Conservation (phyloP, 2,797 vertebrate species). For the Vireo griseus region DNA sequence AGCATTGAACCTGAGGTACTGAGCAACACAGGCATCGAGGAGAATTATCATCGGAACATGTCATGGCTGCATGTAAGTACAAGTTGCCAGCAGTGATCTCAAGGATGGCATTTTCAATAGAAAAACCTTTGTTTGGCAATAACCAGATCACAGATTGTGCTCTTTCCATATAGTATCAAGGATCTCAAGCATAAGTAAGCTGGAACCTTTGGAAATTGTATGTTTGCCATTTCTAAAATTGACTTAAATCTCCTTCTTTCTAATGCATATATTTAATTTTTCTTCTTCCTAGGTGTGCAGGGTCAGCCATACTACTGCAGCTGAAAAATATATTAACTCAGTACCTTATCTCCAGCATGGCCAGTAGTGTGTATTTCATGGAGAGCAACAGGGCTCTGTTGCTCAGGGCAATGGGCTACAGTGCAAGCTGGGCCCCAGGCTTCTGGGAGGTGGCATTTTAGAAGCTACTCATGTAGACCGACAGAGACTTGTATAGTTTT, state of each 20-base stretch:
- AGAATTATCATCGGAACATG: constrained; percentile 97
- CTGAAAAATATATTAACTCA: not conserved
- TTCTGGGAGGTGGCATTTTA: not conserved
- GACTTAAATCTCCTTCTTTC: not conserved
- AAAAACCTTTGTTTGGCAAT: not conserved
- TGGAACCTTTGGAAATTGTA: rapidly evolving
- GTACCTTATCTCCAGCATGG: not conserved
- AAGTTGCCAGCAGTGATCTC: not conserved
- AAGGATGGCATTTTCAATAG: not conserved
- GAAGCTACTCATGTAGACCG: not conserved
- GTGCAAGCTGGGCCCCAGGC: not conserved
- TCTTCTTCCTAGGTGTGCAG: not conserved
- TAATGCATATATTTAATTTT: not conserved
- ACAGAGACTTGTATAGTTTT: not conserved
- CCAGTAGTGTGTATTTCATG: not conserved
- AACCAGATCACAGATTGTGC: not conserved
- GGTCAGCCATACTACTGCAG: not conserved
- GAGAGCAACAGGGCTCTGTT: not conserved
- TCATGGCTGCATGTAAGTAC: constrained; percentile 94
- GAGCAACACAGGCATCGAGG: constrained; percentile 85
- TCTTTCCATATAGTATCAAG: not conserved
- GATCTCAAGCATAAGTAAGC: not conserved
- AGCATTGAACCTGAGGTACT: constrained; percentile 96
- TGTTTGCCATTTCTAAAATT: not conserved
- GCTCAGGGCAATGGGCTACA: not conserved